Evolutionary conservation across 2,113 vertebrate genomes (phyloP).

Genomic region (Mesoclemmys tuberculata): DNA sequence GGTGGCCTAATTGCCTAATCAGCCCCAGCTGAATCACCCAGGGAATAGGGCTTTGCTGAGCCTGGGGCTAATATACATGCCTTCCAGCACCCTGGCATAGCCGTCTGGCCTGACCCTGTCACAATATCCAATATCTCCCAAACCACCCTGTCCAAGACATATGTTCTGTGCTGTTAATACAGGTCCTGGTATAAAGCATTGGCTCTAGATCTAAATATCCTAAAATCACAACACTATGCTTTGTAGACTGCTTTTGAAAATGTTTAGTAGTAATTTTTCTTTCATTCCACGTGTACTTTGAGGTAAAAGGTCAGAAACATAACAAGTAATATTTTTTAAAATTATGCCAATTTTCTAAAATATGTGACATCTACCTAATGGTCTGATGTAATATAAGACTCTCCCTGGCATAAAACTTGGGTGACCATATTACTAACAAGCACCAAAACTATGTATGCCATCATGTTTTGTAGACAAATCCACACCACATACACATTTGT

Average conservation of each 20-base stretch:
- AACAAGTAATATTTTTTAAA: not conserved
- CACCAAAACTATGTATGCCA: not conserved
- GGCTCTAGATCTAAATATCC: not conserved
- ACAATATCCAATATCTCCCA: not conserved
- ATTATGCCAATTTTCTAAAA: not conserved
- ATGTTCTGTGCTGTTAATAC: not conserved
- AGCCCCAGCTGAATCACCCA: too few species aligned
- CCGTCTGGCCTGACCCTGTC: too few species aligned
- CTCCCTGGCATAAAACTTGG: not conserved
- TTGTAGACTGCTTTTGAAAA: not conserved
- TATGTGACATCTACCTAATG: not conserved
- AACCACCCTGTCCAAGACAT: not conserved
- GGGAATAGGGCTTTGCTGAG: too few species aligned
- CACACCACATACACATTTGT: not conserved
- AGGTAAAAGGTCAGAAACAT: not conserved
- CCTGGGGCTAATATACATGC: too few species aligned
- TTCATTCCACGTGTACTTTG: not conserved
- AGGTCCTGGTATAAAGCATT: not conserved
- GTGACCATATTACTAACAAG: not conserved
- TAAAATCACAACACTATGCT: not conserved
- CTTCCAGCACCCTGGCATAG: too few species aligned
- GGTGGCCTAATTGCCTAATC: too few species aligned
- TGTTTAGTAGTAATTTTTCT: not conserved
- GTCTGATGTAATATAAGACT: not conserved
- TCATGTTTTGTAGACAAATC: accelerated